Percentiles rank a stretch among this genome's conserved stretches.
Evolutionary conservation across 2,797 vertebrate species (phyloP).

Genomic region (Catostomus latipinnis): DNA sequence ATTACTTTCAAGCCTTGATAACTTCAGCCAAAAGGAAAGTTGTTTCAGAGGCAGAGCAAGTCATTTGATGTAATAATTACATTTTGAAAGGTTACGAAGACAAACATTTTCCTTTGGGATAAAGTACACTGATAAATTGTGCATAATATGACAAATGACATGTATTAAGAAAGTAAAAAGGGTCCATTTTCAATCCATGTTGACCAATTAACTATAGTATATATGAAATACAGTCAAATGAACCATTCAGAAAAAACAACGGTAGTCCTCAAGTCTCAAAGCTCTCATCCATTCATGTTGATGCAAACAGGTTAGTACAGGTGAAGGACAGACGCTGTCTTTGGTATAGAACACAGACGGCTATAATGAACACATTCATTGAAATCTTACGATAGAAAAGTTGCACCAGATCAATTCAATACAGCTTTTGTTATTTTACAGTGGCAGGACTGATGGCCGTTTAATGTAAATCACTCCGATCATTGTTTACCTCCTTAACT

Average conservation of each 20-base stretch:
- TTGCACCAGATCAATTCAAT: conserved; percentile 81
- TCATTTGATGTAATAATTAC: no score
- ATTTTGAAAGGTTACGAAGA: neutral
- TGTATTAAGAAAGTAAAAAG: neutral
- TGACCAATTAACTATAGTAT: neutral
- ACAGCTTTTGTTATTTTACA: conserved; percentile 75
- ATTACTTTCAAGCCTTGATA: neutral
- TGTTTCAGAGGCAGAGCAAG: neutral
- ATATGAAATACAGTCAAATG: conserved; percentile 31
- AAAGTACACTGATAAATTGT: no score
- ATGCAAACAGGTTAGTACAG: conserved; percentile 66
- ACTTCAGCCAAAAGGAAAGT: neutral
- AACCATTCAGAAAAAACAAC: conserved; percentile 23
- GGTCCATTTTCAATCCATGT: conserved; percentile 22
- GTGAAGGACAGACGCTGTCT: conserved; percentile 77
- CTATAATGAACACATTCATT: conserved; percentile 69
- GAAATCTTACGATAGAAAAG: conserved; percentile 74
- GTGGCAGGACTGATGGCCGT: conserved; percentile 81
- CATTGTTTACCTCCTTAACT: conserved; percentile 62
- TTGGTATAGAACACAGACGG: conserved; percentile 86
- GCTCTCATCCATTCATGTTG: conserved; percentile 60
- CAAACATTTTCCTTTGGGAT: no score
- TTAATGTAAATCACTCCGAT: conserved; percentile 65
- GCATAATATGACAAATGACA: neutral
- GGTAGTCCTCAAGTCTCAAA: conserved; percentile 47